Conservation (phyloP, 2,888 invertebrate genomes). For the Scaeva pyrastri region DNA sequence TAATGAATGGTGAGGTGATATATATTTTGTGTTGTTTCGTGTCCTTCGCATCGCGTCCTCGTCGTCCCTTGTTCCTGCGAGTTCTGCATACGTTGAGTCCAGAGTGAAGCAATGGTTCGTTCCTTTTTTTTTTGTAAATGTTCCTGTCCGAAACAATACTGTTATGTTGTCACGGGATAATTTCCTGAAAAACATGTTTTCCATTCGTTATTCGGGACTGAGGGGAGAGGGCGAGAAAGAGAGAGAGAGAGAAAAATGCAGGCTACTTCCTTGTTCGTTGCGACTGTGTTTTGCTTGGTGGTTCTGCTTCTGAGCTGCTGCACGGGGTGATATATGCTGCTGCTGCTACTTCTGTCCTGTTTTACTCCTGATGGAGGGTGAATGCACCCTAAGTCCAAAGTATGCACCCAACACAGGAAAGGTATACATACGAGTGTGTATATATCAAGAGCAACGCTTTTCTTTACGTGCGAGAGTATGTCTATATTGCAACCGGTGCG, state of each 20-base stretch:
- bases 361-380: conserved; percentile 58
- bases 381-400: conserved; percentile 72
- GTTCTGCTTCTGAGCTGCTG: conserved; percentile 46
- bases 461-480: conserved; percentile 32
- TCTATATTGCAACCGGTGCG: conserved; percentile 72
- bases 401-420: conserved; percentile 41
- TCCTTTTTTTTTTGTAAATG: conserved; percentile 48
- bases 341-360: not conserved
- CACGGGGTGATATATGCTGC: conserved; percentile 70
- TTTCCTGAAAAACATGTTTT: conserved; percentile 76
- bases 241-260: conserved; percentile 19
- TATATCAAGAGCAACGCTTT: conserved; percentile 5
- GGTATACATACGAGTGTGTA: not conserved
- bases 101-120: conserved; percentile 53
- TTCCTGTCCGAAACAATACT: conserved; percentile 76
- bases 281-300: conserved; percentile 60
- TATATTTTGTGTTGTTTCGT: conserved; percentile 66
- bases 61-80: not conserved
- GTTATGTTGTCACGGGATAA: conserved; percentile 76
- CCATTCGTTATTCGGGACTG: conserved; percentile 48
- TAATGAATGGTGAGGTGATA: conserved; percentile 74
- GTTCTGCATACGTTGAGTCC: conserved; percentile 22
- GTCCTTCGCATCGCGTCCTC: conserved; percentile 16
- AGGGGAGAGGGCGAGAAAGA: not conserved
- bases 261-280: conserved; percentile 49